Evolutionary conservation across 1,140 invertebrate species (phyloP), one percentile per base, ranked within the genome.

Genomic region (Planococcus citri): DNA sequence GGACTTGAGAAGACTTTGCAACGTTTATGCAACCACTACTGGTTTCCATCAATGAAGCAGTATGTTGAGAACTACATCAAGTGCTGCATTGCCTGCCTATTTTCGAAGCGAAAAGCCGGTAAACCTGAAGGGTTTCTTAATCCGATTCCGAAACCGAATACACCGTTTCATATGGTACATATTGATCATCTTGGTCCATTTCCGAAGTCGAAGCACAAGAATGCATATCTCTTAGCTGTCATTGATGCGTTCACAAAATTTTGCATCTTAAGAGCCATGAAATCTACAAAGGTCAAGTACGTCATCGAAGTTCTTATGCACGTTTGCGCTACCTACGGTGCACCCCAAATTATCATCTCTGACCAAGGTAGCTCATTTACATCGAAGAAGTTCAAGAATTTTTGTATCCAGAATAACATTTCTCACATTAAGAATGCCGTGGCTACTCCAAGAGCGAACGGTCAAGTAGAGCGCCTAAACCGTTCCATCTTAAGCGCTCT

Each of bases 191-290:
- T n/a, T n/a, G n/a, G n/a, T n/a, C n/a, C n/a, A n/a, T n/a, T n/a
- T n/a, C n/a, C n/a, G n/a, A n/a, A n/a, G 68, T 57, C 41, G 6
- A 37, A 37, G 14, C 33, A 37, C 14, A 14, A 14, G 6, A 29
- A 0, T 69, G 24, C 29, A 2, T 21, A 69, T 41, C 24, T 69
- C 0, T 12, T 69, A 17, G 68, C 20, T 17, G 1, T 37, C 17
- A 38, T 69, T 14, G 33, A 58, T 29, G 68, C 24, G 21, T 69
- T 69, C 22, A n/a, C 25, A 2, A 69, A 69, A 21, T 58, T 69
- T 57, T 69, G 22, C 3, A 51, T 37, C 22, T 2, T 69, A 17
- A n/a, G n/a, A n/a, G n/a, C n/a, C n/a, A n/a, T n/a, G n/a, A n/a
- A n/a, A n/a, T n/a, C n/a, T n/a, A n/a, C 57, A 27, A 58, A 22